Evolutionary conservation across 2,888 invertebrate species (phyloP), one percentile per base, ranked within the genome.

Genomic region (Eupeodes luniger): DNA sequence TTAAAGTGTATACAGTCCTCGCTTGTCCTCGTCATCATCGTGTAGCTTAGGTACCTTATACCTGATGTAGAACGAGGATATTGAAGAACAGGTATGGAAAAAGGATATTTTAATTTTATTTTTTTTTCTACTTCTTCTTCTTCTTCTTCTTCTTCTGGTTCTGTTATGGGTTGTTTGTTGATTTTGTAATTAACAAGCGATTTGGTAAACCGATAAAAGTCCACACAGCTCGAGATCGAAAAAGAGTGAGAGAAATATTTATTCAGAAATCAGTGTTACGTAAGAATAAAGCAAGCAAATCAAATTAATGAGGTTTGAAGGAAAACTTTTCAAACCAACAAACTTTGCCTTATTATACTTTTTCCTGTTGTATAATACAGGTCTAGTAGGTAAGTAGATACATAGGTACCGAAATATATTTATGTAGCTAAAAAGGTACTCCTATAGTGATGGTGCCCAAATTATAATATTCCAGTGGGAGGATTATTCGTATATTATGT

Each of bases 161-260:
- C 59, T 34, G 44, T 80, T 75, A 51, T 44, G 55, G 77, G 4
- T 78, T 72, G 49, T 81, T 86, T 86, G 75, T 87, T 80, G 75
- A 80, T 70, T 83, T 84, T 74, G 76, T 80, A 74, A 81, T 84
- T 81, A 81, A 81, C 72, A 74, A 84, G 57, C 66, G 77, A 84
- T 84, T 72, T 80, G 76, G 84, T 72, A 49, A 72, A 70, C 67
- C 79, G n/a, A 51, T 72, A 81, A 70, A 59, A 47, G 72, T 59
- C 72, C 27, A 44, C 70, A 47, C 47, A 19, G 27, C 34, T n/a
- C n/a, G 11, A 27, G 40, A 5, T 40, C 40, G 40, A 9, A 0
- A 7, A 40, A 40, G 40, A 5, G 40, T 6, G 53, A 10, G 53
- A 10, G 53, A 36, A 16, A 55, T 82, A 66, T 61, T 83, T 76